Percentiles rank a stretch among this genome's conserved stretches.
phyloP scores from a whole-genome alignment of 1,140 invertebrate genomes.

The Drosophila orosa region DNA sequence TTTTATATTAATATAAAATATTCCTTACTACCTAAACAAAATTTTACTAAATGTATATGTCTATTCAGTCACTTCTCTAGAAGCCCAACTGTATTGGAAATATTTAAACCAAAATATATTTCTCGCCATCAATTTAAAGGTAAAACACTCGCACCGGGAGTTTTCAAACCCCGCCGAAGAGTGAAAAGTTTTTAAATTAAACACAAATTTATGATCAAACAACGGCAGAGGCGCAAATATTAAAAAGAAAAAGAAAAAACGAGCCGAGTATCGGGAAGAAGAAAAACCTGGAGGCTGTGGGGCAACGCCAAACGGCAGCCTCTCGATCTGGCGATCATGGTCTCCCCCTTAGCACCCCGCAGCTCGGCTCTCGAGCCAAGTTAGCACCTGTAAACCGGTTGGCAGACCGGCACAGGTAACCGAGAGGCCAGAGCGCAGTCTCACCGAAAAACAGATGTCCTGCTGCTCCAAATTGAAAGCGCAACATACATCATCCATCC shows the following conservation, averaged over 20 bases:
- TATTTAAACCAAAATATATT: constrained; percentile 73
- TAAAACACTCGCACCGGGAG: constrained; percentile 57
- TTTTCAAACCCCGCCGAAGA: constrained; percentile 37
- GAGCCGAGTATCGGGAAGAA: constrained; percentile 12
- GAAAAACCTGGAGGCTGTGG: constrained; percentile 77
- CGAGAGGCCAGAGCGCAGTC: constrained; percentile 26
- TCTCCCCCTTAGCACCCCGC: background rate
- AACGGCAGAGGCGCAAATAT: constrained; percentile 41
- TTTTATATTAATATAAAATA: no score
- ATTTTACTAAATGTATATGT: no score
- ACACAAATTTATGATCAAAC: constrained; percentile 78
- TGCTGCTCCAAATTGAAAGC: constrained; percentile 84
- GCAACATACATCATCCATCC: constrained; percentile 81
- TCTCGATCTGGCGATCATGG: constrained; percentile 14
- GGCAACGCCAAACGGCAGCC: constrained; percentile 58
- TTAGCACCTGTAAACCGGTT: constrained; percentile 82
- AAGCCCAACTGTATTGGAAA: constrained; percentile 42
- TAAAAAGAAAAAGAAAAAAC: constrained; percentile 15
- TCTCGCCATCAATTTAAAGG: constrained; percentile 71
- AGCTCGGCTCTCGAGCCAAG: constrained; percentile 30
- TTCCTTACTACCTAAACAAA: no score
- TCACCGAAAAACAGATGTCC: constrained; percentile 76
- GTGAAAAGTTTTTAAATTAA: constrained; percentile 83
- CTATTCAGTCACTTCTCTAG: background rate
- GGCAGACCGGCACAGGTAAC: constrained; percentile 30